Base-by-base conservation (phyloP, 92 coral and sea anemone species). In the Epizoanthus ramosus region DNA sequence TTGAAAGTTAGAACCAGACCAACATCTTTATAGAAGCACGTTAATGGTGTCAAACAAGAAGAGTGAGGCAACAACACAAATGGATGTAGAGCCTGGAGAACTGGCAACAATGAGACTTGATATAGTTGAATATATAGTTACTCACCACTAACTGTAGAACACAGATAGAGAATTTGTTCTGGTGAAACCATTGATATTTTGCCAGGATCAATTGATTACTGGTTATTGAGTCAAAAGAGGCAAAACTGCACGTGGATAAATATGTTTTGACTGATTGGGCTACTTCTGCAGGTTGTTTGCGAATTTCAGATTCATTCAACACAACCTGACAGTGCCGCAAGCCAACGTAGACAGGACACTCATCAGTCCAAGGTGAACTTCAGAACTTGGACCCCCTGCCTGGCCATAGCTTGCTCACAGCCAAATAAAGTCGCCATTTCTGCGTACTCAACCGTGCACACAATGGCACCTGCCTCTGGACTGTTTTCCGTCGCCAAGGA, bases 221-320 rank as follows among this genome's bases (percentile, higher is more conserved):
- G 21, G 82, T 77, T 77, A 65, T 60, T 70, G 60, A 60, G 37
- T 77, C 58, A 60, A 19, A 58, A 59, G 13, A n/a, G 35, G n/a
- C 53, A 39, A 33, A 9, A 13, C 15, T 60, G 82, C 82, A 77
- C 82, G 82, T 77, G 82, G 39, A 18, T 28, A 60, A 4, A 24
- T 39, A 21, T 61, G 82, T 77, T 77, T 60, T 77, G 71, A 63
- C 82, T 60, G 71, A 77, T 25, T 61, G 59, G 23, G 19, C 22
- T 77, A 60, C 3, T 68, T 33, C 52, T 56, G 56, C 82, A 61
- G 82, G 82, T 77, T 77, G 82, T 61, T 77, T 60, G 63, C 35
- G 31, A 77, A 77, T 12, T 50, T 13, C 14, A 61, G 23, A 60
- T 60, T 41, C 41, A 18, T 75, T 60, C 13, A 5, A 14, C 1